Conservation (phyloP, 1,140 invertebrate genomes). For the Eufriesea mexicana region DNA sequence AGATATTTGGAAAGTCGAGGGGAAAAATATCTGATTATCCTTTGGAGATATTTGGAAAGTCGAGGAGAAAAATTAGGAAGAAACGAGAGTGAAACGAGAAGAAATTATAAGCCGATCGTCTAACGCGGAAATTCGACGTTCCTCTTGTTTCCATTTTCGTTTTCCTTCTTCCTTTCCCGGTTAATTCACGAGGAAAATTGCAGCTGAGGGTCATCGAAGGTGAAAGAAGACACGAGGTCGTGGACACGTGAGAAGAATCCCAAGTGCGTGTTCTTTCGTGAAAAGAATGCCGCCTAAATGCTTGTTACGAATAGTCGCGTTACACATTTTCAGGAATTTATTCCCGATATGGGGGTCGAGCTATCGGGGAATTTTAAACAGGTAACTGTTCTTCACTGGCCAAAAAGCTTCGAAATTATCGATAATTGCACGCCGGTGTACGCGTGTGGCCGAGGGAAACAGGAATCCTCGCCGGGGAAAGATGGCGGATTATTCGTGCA, state of each 20-base stretch:
- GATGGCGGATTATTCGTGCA: too few relatives aligned
- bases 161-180: not conserved
- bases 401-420: not conserved
- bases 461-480: too few relatives aligned
- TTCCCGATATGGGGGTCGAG: not conserved
- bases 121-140: conserved; percentile 5
- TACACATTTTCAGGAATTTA: not conserved
- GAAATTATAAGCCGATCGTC: conserved; percentile 1
- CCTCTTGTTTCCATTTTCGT: not conserved
- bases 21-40: too few relatives aligned
- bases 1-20: too few relatives aligned
- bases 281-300: not conserved
- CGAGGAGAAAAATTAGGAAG: not conserved
- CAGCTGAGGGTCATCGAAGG: conserved; percentile 14
- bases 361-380: not conserved
- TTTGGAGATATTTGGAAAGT: too few relatives aligned
- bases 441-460: too few relatives aligned
- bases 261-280: not conserved
- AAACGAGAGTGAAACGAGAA: not conserved
- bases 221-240: conserved; percentile 10
- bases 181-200: conserved; percentile 1
- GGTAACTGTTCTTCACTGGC: not conserved
- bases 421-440: not conserved
- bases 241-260: conserved; percentile 10
- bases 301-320: not conserved